Evolutionary conservation across 2,888 invertebrate species (phyloP).

Genomic region (Eledone cirrhosa): DNA sequence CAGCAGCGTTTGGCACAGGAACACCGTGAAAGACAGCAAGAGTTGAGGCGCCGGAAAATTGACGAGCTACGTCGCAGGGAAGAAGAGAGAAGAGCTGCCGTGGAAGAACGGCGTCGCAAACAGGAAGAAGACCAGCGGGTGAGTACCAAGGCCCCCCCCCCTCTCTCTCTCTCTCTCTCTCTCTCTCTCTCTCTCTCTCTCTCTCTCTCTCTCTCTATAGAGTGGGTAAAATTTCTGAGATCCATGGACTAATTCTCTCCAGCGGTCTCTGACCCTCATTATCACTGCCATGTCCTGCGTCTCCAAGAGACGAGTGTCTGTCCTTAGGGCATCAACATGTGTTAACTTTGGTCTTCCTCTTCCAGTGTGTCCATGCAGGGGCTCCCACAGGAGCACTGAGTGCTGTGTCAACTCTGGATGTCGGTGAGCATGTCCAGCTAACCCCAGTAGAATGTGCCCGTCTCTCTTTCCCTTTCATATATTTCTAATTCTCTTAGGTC

Average conservation of each 20-base stretch:
- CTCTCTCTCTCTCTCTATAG: background rate
- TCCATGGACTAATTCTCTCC: background rate
- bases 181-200: background rate
- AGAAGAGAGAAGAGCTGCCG: conserved; percentile 53
- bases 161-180: background rate
- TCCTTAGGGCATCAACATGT: too few species aligned
- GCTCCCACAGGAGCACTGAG: too few species aligned
- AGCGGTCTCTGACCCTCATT: background rate
- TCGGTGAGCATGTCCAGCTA: too few species aligned
- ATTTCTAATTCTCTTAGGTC: background rate
- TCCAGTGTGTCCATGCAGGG: too few species aligned
- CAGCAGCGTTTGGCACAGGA: conserved; percentile 58
- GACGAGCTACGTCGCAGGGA: conserved; percentile 57
- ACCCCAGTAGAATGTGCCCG: background rate
- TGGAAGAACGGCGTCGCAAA: conserved; percentile 53
- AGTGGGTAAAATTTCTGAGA: too few species aligned
- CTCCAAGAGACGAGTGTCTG: too few species aligned
- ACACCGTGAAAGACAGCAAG: conserved; percentile 57
- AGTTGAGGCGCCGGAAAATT: conserved; percentile 53
- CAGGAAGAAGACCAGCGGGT: conserved; percentile 55
- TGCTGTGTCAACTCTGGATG: too few species aligned
- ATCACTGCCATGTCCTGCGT: background rate
- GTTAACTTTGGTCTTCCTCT: too few species aligned
- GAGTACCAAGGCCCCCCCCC: conserved; percentile 25
- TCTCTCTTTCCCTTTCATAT: background rate